These are phyloP conservation scores for Pseudoatta argentina DNA, from an alignment of 1,140 invertebrate genomes.

Conservation along the genomic window DNA sequence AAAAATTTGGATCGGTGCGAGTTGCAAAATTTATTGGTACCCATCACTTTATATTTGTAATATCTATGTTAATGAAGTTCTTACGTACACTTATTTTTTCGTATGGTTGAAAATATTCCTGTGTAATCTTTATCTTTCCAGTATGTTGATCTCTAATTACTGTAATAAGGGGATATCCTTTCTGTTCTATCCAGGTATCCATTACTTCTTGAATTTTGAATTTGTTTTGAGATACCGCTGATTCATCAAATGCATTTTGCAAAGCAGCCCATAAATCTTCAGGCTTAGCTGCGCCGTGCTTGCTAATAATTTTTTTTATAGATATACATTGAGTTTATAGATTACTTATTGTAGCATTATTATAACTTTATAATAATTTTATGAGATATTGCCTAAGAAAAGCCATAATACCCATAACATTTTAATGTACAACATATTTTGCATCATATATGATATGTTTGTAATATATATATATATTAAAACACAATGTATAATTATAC, in stretches of 20 bases:
- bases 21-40: constrained; percentile 87
- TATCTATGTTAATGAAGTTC: background rate
- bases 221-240: constrained; percentile 85
- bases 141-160: constrained; percentile 89
- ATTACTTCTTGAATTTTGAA: constrained; percentile 90
- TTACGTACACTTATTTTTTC: constrained; percentile 55
- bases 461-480: constrained; percentile 78
- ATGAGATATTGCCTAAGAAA: background rate
- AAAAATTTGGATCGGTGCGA: constrained; percentile 84
- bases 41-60: constrained; percentile 82
- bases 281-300: constrained; percentile 85
- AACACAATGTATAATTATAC: too few species aligned
- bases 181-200: constrained; percentile 95
- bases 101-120: constrained; percentile 81
- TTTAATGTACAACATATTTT: constrained; percentile 1
- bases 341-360: constrained; percentile 87
- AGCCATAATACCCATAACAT: constrained; percentile 47
- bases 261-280: constrained; percentile 88
- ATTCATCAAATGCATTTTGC: constrained; percentile 81
- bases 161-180: constrained; percentile 92
- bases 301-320: constrained; percentile 51
- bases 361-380: constrained; percentile 77
- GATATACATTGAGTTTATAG: constrained; percentile 86
- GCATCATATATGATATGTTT: background rate
- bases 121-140: constrained; percentile 84